A percentile compares a stretch with the other conserved stretches of the same genome.
Conservation (phyloP, 2,888 invertebrate species). For the Trachelus troglodyta region DNA sequence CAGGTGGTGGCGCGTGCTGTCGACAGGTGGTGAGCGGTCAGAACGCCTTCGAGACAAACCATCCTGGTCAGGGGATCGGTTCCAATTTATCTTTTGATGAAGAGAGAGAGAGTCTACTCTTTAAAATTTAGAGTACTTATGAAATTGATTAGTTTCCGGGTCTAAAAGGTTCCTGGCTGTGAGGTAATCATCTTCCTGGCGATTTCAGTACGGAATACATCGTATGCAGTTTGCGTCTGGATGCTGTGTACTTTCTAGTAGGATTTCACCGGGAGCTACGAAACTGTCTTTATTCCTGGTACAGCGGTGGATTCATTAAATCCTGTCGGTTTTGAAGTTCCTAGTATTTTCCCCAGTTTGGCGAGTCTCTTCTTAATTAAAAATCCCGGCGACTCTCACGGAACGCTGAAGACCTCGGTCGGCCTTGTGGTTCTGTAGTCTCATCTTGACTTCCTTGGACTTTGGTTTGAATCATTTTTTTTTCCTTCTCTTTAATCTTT, state of each 20-base stretch:
- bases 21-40: slow-evolving; percentile 59
- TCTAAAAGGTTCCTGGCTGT: not conserved
- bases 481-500: no score
- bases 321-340: not conserved
- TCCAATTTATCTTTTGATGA: slow-evolving; percentile 2
- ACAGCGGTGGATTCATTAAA: not conserved
- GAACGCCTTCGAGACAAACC: slow-evolving; percentile 3
- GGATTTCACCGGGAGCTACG: not conserved
- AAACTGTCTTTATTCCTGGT: not conserved
- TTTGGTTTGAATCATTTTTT: not conserved
- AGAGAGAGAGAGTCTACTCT: not conserved
- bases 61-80: not conserved
- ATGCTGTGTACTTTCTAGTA: not conserved
- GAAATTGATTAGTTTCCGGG: not conserved
- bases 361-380: not conserved
- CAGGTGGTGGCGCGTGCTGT: slow-evolving; percentile 60
- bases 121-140: not conserved
- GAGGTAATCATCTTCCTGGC: not conserved
- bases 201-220: not conserved
- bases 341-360: not conserved
- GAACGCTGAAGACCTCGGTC: not conserved
- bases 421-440: not conserved
- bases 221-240: not conserved
- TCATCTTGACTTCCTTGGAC: not conserved
- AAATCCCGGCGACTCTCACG: not conserved